phyloP scores from a whole-genome alignment of 1,140 invertebrate species.

The Teleopsis dalmanni region DNA sequence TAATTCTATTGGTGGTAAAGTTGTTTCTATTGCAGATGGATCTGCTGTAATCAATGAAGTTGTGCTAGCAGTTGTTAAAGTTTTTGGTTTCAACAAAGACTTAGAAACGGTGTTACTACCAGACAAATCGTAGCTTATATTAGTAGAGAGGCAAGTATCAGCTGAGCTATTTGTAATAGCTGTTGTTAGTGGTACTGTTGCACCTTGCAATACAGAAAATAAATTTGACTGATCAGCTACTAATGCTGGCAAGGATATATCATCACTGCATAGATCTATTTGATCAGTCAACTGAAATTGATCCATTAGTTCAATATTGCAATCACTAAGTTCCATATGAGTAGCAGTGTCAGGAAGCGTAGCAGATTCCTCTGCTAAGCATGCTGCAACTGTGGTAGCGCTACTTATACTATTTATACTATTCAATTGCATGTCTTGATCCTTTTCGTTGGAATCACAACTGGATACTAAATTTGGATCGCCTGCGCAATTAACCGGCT shows the following conservation, averaged over 20 bases:
- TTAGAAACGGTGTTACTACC: neutral
- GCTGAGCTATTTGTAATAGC: neutral
- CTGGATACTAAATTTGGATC: constrained; percentile 32
- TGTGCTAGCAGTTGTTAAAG: neutral
- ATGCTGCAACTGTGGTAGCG: neutral
- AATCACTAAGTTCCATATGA: constrained; percentile 26
- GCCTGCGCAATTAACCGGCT: constrained; percentile 22
- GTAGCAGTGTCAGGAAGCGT: neutral
- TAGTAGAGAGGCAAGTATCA: too few relatives aligned
- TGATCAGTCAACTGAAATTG: constrained; percentile 36
- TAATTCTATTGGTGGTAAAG: constrained; percentile 24
- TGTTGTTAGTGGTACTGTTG: constrained; percentile 8
- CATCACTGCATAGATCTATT: constrained; percentile 34
- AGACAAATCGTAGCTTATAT: too few relatives aligned
- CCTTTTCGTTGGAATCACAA: constrained; percentile 23
- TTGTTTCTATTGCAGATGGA: neutral
- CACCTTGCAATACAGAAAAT: constrained; percentile 4
- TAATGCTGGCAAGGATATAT: constrained; percentile 25
- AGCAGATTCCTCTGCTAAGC: neutral
- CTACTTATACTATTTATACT: neutral
- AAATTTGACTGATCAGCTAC: neutral
- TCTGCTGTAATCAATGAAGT: constrained; percentile 4
- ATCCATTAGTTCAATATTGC: constrained; percentile 40
- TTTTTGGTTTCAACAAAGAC: neutral
- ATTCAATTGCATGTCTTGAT: constrained; percentile 6